Percentiles rank a stretch among this genome's conserved stretches.
Conservation (phyloP, 2,888 invertebrate species). For the Parnassius mnemosyne region DNA sequence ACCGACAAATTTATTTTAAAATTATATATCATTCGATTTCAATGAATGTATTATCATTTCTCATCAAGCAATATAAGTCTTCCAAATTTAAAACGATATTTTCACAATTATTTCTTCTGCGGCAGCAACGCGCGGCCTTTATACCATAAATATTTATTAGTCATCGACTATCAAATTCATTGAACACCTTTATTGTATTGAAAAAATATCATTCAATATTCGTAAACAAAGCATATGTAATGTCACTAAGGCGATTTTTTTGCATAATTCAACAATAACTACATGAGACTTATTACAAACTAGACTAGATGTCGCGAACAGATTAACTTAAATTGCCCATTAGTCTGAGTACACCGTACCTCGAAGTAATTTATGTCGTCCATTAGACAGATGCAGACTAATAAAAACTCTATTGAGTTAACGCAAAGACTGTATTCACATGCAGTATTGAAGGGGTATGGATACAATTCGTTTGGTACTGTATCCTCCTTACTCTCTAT, state of each 20-base stretch:
- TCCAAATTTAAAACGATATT: too few relatives aligned
- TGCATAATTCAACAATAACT: slow-evolving; percentile 50
- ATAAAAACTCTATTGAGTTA: slow-evolving; percentile 17
- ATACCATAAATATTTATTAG: not conserved
- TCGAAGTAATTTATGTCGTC: slow-evolving; percentile 22
- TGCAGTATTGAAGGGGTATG: not conserved
- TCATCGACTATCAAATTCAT: too few relatives aligned
- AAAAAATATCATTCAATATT: too few relatives aligned
- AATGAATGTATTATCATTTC: too few relatives aligned
- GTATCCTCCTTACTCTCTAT: slow-evolving; percentile 29
- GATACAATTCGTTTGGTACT: slow-evolving; percentile 18
- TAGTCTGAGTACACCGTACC: slow-evolving; percentile 36
- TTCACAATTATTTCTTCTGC: too few relatives aligned
- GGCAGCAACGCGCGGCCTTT: too few relatives aligned
- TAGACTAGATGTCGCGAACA: slow-evolving; percentile 54
- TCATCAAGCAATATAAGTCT: too few relatives aligned
- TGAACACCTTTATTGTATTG: too few relatives aligned
- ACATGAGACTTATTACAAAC: slow-evolving; percentile 42
- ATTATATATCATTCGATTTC: too few relatives aligned
- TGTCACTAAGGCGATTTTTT: slow-evolving; percentile 29
- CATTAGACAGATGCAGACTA: slow-evolving; percentile 19
- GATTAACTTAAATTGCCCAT: slow-evolving; percentile 64
- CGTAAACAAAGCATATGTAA: too few relatives aligned
- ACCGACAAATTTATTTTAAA: too few relatives aligned
- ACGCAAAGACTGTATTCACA: slow-evolving; percentile 11